Percentiles rank a stretch among this genome's conserved stretches.
Conservation (phyloP, 2,888 invertebrate species). For the Lycophotia porphyrea region DNA sequence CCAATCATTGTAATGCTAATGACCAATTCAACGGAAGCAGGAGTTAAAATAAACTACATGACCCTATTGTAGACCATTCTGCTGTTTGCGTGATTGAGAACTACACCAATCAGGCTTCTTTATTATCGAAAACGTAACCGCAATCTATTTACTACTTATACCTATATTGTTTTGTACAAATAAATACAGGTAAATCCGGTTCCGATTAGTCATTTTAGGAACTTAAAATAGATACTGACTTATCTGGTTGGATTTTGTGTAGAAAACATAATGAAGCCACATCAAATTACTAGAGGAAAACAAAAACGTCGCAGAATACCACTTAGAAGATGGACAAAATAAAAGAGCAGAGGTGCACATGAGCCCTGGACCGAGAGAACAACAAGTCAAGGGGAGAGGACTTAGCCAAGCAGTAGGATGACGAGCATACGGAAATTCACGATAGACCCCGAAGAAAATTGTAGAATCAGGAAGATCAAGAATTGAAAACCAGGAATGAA, state of each 20-base stretch:
- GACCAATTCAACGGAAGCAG: neutral
- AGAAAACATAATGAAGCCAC: neutral
- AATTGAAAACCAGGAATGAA: neutral
- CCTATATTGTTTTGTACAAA: neutral
- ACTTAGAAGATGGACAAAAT: neutral
- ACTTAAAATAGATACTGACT: neutral
- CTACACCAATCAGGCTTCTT: neutral
- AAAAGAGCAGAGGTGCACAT: neutral
- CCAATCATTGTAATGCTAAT: neutral
- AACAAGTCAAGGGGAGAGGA: neutral
- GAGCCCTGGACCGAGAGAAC: neutral
- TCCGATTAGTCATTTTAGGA: constrained; percentile 8
- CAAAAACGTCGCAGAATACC: neutral
- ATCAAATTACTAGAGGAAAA: neutral
- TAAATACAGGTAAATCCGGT: constrained; percentile 15
- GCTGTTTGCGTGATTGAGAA: neutral
- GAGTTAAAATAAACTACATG: neutral
- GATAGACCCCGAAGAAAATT: neutral
- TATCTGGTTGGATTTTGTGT: neutral
- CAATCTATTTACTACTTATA: constrained; percentile 4
- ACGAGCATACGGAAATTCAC: neutral
- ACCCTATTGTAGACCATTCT: constrained; percentile 2
- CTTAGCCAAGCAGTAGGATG: neutral
- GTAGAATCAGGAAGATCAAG: neutral
- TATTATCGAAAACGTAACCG: constrained; percentile 3